Percentiles rank a stretch among this genome's conserved stretches.
These are phyloP conservation scores for Leucozona laternaria DNA, from an alignment of 2,888 invertebrate species.

Conservation along the genomic window DNA sequence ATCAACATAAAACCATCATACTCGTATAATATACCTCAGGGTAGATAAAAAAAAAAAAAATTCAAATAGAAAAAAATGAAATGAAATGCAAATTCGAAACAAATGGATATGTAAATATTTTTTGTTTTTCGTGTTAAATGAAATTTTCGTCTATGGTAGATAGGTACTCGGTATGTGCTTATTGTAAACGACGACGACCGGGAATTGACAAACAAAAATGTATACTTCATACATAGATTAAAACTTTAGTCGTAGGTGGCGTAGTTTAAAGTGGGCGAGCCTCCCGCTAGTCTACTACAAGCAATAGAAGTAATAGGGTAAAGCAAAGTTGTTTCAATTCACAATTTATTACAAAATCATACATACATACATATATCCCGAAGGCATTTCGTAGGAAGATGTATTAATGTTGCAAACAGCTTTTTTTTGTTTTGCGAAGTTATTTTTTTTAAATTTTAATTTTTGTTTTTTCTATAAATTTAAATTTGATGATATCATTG, in stretches of 20 bases:
- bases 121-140: constrained; percentile 35
- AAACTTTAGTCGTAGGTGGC: constrained; percentile 26
- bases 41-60: constrained; percentile 10
- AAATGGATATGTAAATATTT: constrained; percentile 42
- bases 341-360: constrained; percentile 5
- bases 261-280: constrained; percentile 35
- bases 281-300: constrained; percentile 15
- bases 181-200: background rate
- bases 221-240: background rate
- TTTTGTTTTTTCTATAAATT: background rate
- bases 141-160: constrained; percentile 13
- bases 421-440: background rate
- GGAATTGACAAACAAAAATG: constrained; percentile 22
- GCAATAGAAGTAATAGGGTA: background rate
- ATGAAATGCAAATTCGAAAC: constrained; percentile 39
- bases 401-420: background rate
- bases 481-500: background rate
- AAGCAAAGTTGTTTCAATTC: constrained; percentile 25
- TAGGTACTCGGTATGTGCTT: constrained; percentile 36
- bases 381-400: background rate
- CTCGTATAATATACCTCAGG: background rate
- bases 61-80: background rate
- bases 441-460: background rate
- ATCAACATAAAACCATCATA: constrained; percentile 11
- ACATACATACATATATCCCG: constrained; percentile 1